A percentile compares a stretch with the other conserved stretches of the same genome.
These are phyloP conservation scores for Epizoanthus ramosus DNA, from an alignment of 92 coral and sea anemone genomes.

Conservation along the genomic window DNA sequence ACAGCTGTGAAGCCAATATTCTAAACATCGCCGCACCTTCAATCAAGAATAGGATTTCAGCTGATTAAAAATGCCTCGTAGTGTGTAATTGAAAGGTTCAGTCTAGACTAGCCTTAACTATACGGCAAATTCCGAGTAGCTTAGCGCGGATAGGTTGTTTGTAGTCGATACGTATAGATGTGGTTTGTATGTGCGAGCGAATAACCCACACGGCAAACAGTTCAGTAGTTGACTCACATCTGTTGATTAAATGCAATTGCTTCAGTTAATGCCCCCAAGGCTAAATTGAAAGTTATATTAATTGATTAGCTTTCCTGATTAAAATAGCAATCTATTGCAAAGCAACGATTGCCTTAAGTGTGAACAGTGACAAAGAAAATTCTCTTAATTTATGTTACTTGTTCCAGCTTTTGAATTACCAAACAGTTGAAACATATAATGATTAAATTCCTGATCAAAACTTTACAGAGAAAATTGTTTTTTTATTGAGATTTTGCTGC, in stretches of 20 bases:
- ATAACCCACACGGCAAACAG: not conserved
- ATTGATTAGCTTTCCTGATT: not conserved
- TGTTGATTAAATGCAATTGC: conserved; percentile 9
- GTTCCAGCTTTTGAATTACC: not conserved
- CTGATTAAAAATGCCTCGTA: not conserved
- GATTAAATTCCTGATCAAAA: no score
- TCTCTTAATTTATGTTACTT: not conserved
- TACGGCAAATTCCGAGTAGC: no score
- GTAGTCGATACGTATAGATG: not conserved
- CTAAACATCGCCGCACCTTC: not conserved
- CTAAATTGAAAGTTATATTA: not conserved
- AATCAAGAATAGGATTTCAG: not conserved
- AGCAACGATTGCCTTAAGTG: not conserved
- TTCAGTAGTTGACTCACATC: conserved; percentile 4
- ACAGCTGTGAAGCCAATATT: conserved; percentile 22
- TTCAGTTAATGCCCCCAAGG: conserved; percentile 28
- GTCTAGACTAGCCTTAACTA: no score
- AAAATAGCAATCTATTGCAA: conserved; percentile 1
- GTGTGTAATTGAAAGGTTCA: no score
- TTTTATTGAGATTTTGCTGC: no score
- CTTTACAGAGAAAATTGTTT: no score
- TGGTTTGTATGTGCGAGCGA: not conserved
- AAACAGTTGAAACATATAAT: no score
- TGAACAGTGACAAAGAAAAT: not conserved
- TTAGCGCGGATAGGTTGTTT: not conserved